Evolutionary conservation across 2,113 vertebrate species (phyloP).

Genomic region (Tricholaema leucomelas): DNA sequence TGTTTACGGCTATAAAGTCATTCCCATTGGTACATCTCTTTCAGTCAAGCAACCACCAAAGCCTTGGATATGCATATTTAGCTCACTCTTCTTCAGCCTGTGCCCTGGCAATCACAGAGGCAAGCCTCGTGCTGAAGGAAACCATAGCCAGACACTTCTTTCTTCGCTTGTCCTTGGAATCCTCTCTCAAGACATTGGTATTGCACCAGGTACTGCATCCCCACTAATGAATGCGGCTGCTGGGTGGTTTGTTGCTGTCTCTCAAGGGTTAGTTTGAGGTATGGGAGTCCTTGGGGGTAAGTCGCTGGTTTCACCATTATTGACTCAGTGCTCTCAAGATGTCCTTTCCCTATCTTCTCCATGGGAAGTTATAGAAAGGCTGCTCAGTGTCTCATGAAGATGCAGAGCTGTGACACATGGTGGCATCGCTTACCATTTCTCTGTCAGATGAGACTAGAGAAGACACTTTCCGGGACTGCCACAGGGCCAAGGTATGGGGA

Average conservation of each 20-base stretch:
- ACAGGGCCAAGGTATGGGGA: not conserved
- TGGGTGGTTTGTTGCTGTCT: fast-evolving
- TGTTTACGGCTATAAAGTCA: not conserved
- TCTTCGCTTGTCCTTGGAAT: not conserved
- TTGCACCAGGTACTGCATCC: not conserved
- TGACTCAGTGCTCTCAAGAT: not conserved
- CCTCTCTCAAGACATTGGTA: not conserved
- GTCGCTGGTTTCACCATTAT: not conserved
- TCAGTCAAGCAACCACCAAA: not conserved
- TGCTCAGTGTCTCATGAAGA: not conserved
- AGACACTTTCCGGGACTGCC: not conserved
- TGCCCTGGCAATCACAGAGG: not conserved
- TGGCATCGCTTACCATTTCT: not conserved
- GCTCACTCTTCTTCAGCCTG: not conserved
- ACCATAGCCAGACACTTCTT: not conserved
- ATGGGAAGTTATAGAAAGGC: not conserved
- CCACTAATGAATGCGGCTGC: not conserved
- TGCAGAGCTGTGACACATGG: not conserved
- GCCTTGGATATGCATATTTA: not conserved
- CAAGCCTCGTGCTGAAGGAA: not conserved
- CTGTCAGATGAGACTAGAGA: not conserved
- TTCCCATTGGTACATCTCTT: fast-evolving
- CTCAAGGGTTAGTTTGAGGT: not conserved
- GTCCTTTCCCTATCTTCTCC: not conserved
- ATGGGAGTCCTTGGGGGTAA: not conserved